Base-by-base conservation (phyloP, 2,888 invertebrate species). In the Nezara viridula region DNA sequence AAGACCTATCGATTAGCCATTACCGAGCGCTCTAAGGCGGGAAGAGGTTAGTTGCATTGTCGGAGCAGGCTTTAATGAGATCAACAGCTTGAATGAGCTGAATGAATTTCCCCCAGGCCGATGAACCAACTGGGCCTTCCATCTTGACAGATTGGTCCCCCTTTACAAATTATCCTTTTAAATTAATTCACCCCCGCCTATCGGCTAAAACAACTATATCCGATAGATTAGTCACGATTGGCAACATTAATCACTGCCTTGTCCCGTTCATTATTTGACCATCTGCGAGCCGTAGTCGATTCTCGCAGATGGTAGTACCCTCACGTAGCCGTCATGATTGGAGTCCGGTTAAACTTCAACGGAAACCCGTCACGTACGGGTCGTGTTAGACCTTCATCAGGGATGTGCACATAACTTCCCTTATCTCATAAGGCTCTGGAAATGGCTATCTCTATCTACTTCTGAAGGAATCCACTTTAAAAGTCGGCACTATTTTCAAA, bases 131-230 rank as follows among this genome's bases (percentile, higher is more conserved):
- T 24, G 44, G 81, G 81, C 44, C 81, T 81, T 44, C n/a, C n/a
- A 44, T 81, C 81, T 81, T 81, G 81, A 81, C 81, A 81, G 81
- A 81, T 81, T 81, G 81, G 44, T 7, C 47, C 44, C 81, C 81
- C 81, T 27, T 81, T 81, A 81, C 81, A 81, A 81, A 81, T 81
- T 81, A 81, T 81, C 81, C 81, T 81, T 81, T 81, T 44, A 81
- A 81, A 81, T 81, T 44, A 44, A 81, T 47, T n/a, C 81, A 40
- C 81, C 81, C 81, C 81, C 3, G 21, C 40, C 10, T 77, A 37
- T 37, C 40, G 77, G 21, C 77, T 81, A 81, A 81, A 81, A 81
- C 81, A 81, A 81, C 81, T 81, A 81, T 81, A 81, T 81, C 81
- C 81, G n/a, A 81, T 81, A 81, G 81, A 81, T 81, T 81, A 81